These are phyloP conservation scores for Crocidura indochinensis DNA, from an alignment of 2,797 vertebrate species.

Conservation along the genomic window DNA sequence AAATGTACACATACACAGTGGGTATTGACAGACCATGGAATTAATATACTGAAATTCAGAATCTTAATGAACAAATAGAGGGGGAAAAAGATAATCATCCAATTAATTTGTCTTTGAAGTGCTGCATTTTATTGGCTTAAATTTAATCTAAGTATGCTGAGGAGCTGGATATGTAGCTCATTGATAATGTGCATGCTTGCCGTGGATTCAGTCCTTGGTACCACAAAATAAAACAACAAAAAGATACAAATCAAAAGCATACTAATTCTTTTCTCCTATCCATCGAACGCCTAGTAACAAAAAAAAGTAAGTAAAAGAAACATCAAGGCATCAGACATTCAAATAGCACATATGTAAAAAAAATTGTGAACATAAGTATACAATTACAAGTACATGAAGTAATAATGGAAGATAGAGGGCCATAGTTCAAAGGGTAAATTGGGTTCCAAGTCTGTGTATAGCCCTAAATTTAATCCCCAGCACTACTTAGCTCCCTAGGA, in stretches of 20 bases:
- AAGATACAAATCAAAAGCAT: too few species aligned
- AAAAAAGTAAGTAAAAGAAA: constrained; percentile 57
- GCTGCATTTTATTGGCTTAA: constrained; percentile 54
- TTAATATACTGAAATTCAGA: background rate
- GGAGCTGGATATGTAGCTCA: too few species aligned
- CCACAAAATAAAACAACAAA: too few species aligned
- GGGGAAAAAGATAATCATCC: constrained; percentile 54
- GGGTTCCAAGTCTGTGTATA: too few species aligned
- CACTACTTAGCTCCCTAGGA: too few species aligned
- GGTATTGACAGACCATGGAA: constrained; percentile 22
- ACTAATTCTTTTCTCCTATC: too few species aligned
- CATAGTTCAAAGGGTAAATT: too few species aligned
- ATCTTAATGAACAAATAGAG: constrained; percentile 56
- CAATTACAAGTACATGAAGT: constrained; percentile 68
- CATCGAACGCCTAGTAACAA: too few species aligned
- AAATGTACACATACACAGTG: constrained; percentile 44
- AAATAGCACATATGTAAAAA: constrained; percentile 62
- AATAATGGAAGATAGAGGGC: background rate
- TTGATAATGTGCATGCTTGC: too few species aligned
- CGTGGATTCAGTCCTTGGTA: too few species aligned
- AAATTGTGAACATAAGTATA: constrained; percentile 54
- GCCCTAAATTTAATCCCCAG: too few species aligned
- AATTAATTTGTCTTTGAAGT: constrained; percentile 54
- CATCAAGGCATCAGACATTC: constrained; percentile 64
- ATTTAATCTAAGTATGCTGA: too few species aligned